Evolutionary conservation across 1,140 invertebrate genomes (phyloP), one percentile per base, ranked within the genome.

Genomic region (Temnothorax curvispinosus): DNA sequence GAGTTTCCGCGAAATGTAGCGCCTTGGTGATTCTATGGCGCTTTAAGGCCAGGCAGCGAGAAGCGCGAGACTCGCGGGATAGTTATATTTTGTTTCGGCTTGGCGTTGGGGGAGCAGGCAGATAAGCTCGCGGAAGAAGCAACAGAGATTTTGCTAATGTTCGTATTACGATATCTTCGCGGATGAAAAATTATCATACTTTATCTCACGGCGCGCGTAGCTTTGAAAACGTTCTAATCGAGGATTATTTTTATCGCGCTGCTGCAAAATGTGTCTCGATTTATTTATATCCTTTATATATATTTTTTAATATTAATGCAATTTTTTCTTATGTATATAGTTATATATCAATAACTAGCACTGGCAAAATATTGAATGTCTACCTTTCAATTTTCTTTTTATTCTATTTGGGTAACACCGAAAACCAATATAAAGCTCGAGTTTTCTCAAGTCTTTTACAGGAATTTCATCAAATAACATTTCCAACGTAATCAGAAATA

Each of bases 81-180:
- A 84, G 69, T 54, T 32, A 74, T 74, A 84, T 75, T 60, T 84
- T 41, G 38, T 60, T 74, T 74, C 69, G 80, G 27, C 44, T 21
- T 47, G 27, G 27, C 35, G 32, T 27, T n/a, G 69, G 15, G 18
- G 41, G 27, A 58, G 41, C 38, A 56, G n/a, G 21, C 41, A 81
- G 69, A 84, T 74, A 84, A 84, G 69, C 54, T 54, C 35, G 21
- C 18, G 41, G 21, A 44, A 56, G 41, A 47, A 71, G 50, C 69
- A 71, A 60, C 52, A 32, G 21, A 47, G 69, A 74, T 74, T 84
- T 41, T 65, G 67, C 67, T 74, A 60, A 60, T 32, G 41, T 74
- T 84, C 11, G 54, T 50, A 47, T 71, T 74, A 35, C 69, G 18
- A 72, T 41, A 72, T 54, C 44, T 84, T 41, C 27, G 18, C 44